Conservation (phyloP, 2,797 vertebrate genomes). For the Gallinago solitaria region DNA sequence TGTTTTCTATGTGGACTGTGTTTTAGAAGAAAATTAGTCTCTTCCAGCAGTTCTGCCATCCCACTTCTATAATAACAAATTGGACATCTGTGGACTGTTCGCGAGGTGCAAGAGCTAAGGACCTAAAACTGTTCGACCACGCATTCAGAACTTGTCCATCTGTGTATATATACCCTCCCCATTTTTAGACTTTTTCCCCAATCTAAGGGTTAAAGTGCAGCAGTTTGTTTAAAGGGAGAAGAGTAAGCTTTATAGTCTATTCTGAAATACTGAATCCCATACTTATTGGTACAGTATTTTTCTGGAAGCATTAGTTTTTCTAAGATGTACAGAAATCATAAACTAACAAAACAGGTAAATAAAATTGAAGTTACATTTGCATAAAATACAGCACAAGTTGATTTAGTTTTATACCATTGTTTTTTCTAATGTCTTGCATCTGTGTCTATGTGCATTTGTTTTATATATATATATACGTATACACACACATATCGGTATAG, state of each 20-base stretch:
- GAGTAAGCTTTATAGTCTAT: background rate
- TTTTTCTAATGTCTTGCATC: background rate
- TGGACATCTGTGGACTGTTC: background rate
- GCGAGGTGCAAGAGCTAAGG: background rate
- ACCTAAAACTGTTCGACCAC: background rate
- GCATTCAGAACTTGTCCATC: background rate
- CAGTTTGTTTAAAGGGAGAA: background rate
- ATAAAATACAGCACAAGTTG: background rate
- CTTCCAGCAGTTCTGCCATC: background rate
- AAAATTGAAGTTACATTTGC: background rate
- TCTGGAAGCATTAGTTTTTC: background rate
- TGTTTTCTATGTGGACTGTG: background rate
- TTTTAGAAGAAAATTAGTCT: background rate
- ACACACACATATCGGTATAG: accelerated
- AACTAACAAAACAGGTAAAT: background rate
- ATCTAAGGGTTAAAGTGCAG: background rate
- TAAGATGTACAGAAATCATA: background rate
- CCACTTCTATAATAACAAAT: background rate
- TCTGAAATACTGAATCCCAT: background rate
- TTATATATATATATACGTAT: too few relatives aligned
- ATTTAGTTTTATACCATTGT: background rate
- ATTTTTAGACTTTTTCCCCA: background rate
- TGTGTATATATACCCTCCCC: accelerated
- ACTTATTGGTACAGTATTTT: background rate
- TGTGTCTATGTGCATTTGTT: background rate